phyloP scores from a whole-genome alignment of 2,113 vertebrate species.

The Mormoops blainvillei region DNA sequence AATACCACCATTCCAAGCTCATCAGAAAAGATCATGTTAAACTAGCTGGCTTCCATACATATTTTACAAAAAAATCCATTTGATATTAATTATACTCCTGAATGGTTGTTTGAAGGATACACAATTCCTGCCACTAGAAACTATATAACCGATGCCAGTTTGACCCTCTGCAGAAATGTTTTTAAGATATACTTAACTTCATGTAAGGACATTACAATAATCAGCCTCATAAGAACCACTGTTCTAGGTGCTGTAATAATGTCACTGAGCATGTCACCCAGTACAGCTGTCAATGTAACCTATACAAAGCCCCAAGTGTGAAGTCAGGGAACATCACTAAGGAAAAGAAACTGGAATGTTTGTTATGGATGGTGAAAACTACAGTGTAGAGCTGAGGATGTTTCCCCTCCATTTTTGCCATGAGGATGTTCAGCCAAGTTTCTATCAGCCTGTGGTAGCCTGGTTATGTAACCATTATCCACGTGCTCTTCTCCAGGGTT shows the following conservation, averaged over 20 bases:
- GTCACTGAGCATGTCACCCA: not conserved
- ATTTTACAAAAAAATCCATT: not conserved
- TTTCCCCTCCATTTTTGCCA: not conserved
- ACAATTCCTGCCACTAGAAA: not conserved
- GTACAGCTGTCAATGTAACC: not conserved
- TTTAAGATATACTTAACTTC: not conserved
- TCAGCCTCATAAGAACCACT: not conserved
- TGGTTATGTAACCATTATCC: not conserved
- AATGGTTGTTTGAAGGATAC: not conserved
- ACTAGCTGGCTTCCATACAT: not conserved
- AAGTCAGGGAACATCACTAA: not conserved
- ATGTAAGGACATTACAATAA: not conserved
- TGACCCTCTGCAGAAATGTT: not conserved
- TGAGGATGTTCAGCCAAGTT: not conserved
- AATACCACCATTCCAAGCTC: not conserved
- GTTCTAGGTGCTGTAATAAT: not conserved
- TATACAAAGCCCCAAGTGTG: not conserved
- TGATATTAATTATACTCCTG: not conserved
- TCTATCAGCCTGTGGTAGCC: not conserved
- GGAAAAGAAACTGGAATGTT: not conserved
- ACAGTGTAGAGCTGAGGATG: not conserved
- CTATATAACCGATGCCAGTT: not conserved
- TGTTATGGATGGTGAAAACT: not conserved
- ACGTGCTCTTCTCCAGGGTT: not conserved
- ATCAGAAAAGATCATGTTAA: not conserved